Evolutionary conservation across 2,113 vertebrate species (phyloP), one percentile per base, ranked within the genome.

Genomic region (Cephalopterus ornatus): DNA sequence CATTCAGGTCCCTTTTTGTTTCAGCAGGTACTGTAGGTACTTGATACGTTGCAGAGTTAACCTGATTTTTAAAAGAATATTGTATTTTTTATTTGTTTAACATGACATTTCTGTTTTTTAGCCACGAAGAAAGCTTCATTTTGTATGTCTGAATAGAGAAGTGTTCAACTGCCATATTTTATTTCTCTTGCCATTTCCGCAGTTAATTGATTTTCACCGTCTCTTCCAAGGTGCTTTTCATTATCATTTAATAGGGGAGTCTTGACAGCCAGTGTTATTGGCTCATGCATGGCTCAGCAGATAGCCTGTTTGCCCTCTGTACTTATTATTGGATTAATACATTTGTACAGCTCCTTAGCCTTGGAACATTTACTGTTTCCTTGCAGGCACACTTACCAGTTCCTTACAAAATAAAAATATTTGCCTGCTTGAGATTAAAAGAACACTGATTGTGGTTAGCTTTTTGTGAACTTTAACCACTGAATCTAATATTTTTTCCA

Each of bases 171-270:
- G 4, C 37, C 2, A 0, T 88, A 12, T 68, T 92, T 92, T 71
- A 81, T 76, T 93, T 93, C 52, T 68, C 35, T 88, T 96, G n/a
- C 44, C 4, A 1, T 86, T 93, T 95, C 74, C 79, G 32, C 58
- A 50, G 79, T 92, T 80, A 93, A 85, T 88, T 91, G 79, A 75
- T 92, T 80, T 95, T 88, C 52, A 65, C 61, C 20, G 17, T 93
- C 55, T 93, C 77, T 78, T 92, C 28, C 65, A 78, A 32, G 72
- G 14, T 79, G 80, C 61, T 73, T 96, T 96, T 81, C 90, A 71
- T 88, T 93, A 65, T 61, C 49, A 21, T 91, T 87, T 95, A 88
- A 81, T 89, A 78, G 56, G 20, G 35, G 12, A 42, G 28, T 89
- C 95, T 79, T 94, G 73, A 89, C 88, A 92, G 70, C 41, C 58